Conservation (phyloP, 1,140 invertebrate species). For the Aphaenogaster rudis region DNA sequence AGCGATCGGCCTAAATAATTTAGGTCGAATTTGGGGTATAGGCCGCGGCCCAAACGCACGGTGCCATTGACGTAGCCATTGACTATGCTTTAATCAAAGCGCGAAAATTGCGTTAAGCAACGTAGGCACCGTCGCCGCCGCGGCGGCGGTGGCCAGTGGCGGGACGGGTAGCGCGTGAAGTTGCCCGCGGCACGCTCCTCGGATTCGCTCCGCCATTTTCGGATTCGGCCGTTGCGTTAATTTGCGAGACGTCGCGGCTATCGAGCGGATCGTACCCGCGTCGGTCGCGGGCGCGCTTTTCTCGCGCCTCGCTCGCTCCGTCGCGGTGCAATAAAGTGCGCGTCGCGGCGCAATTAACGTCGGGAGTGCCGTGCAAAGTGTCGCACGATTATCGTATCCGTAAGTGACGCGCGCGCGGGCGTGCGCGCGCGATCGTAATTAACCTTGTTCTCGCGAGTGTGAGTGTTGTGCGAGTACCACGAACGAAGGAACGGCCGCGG, state of each 20-base stretch:
- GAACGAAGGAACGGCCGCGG: neutral
- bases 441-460: conserved; percentile 17
- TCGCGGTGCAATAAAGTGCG: neutral
- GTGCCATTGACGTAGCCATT: no score
- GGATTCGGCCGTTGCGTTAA: neutral
- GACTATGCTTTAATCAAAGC: neutral
- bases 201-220: conserved; percentile 1
- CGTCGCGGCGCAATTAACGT: neutral
- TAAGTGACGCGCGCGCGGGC: neutral
- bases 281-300: neutral
- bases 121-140: neutral
- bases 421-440: neutral
- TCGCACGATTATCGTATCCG: neutral
- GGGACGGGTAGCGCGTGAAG: neutral
- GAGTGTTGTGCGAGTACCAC: conserved; percentile 8
- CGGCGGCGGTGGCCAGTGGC: neutral
- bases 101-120: neutral
- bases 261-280: neutral
- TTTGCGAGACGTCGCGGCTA: neutral
- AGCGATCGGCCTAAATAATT: no score
- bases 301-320: neutral
- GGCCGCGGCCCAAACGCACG: no score
- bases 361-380: neutral
- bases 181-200: neutral
- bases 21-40: no score